Base-by-base conservation (phyloP, 1,140 invertebrate genomes). In the Bombus cullumanus region DNA sequence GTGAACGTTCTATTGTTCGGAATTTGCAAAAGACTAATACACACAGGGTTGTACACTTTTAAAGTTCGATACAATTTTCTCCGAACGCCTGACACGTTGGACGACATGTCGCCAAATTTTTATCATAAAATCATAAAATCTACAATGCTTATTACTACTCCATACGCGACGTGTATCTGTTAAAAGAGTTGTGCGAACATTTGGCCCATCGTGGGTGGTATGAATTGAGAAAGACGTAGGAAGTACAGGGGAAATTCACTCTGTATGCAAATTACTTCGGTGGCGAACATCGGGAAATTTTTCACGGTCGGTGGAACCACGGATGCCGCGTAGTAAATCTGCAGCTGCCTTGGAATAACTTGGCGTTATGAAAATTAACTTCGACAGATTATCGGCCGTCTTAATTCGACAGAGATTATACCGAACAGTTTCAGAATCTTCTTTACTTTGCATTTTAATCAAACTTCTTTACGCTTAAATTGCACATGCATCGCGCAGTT, bases 221-320 rank as follows among this genome's bases (percentile, higher is more conserved):
- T 9, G 74, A 37, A 57, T 57, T 59, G 53, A 34, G 62, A 34
- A 31, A 53, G 37, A 68, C 31, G 37, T 15, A 41, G 25, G 69
- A 66, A 53, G n/a, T 12, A 34, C 28, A 3, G 68, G n/a, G 47
- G 13, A 72, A 80, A 57, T 81, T 76, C 72, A 12, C 47, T 86
- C 22, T 53, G 34, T 76, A 71, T 86, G 72, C 34, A 86, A 86
- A 86, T 86, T 62, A 2, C 22, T 59, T 41, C 79, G 2, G 69
- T 22, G 18, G n/a, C 28, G 22, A 12, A 31, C 37, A 69, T 37
- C 83, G n/a, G 8, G 43, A 79, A 18, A 62, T 81, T 53, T 53
- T 80, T 80, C 22, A 47, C 31, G 3, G 43, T 53, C 47, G 34
- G 10, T 57, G 47, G 25, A 10, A 66, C 39, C 39, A 18, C 34